Conservation (phyloP, 2,888 invertebrate genomes). For the Mesoligia furuncula region DNA sequence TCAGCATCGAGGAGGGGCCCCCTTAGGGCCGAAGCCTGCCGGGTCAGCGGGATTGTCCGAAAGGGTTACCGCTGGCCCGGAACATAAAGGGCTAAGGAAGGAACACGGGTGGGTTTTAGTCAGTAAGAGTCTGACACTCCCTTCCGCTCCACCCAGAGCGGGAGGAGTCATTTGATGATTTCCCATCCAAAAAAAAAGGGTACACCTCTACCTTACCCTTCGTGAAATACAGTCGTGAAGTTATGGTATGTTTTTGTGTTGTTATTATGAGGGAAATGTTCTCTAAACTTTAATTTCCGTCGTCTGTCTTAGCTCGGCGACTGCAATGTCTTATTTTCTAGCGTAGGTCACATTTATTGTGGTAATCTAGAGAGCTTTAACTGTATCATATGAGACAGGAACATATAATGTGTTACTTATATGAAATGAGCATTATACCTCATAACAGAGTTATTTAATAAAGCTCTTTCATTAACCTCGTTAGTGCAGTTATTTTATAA, state of each 20-base stretch:
- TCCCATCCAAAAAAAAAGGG: too few species aligned
- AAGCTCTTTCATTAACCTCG: constrained; percentile 1
- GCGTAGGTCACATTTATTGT: constrained; percentile 33
- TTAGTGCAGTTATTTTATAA: constrained; percentile 9
- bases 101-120: too few species aligned
- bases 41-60: too few species aligned
- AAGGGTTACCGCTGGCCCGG: too few species aligned
- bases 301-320: constrained; percentile 19
- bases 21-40: too few species aligned
- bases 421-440: constrained; percentile 23
- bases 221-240: not conserved
- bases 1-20: too few species aligned
- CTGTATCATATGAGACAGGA: constrained; percentile 10
- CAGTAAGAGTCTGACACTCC: too few species aligned
- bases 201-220: not conserved
- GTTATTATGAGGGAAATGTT: constrained; percentile 12
- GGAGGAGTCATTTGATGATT: too few species aligned
- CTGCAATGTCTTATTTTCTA: constrained; percentile 37
- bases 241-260: not conserved
- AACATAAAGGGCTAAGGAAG: too few species aligned
- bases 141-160: too few species aligned
- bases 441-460: constrained; percentile 21
- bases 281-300: constrained; percentile 55
- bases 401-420: constrained; percentile 9
- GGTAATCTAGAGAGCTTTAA: constrained; percentile 20